These are phyloP conservation scores for Lota lota DNA, from an alignment of 2,113 vertebrate species.

Conservation along the genomic window DNA sequence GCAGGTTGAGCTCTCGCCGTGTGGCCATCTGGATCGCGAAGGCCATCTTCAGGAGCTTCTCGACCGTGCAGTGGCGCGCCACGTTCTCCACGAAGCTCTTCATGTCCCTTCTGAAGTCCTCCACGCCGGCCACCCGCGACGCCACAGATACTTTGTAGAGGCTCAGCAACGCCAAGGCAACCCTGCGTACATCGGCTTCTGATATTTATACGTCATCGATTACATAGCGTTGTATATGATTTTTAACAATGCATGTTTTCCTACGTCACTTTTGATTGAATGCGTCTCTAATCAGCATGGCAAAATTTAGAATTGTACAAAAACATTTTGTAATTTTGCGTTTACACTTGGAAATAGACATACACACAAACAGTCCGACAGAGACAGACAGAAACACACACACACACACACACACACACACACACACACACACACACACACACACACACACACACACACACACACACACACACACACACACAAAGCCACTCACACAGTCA, in stretches of 20 bases:
- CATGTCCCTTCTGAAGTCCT: constrained; percentile 76
- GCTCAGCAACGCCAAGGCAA: constrained; percentile 79
- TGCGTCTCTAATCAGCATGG: no score
- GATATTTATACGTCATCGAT: not conserved
- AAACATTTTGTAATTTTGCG: no score
- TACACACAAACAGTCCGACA: no score
- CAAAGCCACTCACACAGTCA: not conserved
- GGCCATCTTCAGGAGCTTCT: constrained; percentile 79
- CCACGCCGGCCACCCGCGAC: constrained; percentile 69
- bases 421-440: not conserved
- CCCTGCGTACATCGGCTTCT: constrained; percentile 72
- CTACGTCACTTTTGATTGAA: no score
- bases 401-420: no score
- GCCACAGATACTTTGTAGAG: constrained; percentile 76
- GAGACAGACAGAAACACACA: no score
- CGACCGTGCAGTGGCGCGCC: constrained; percentile 55
- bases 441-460: no score
- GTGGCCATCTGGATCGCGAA: constrained; percentile 81
- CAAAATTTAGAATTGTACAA: no score
- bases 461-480: not conserved
- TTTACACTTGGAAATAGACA: no score
- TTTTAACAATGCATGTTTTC: not conserved
- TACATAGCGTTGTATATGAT: not conserved
- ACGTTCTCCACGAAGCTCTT: constrained; percentile 77
- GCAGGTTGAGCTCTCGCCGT: constrained; percentile 81